Base-by-base conservation (phyloP, 2,888 invertebrate species). In the Autographa pulchrina region DNA sequence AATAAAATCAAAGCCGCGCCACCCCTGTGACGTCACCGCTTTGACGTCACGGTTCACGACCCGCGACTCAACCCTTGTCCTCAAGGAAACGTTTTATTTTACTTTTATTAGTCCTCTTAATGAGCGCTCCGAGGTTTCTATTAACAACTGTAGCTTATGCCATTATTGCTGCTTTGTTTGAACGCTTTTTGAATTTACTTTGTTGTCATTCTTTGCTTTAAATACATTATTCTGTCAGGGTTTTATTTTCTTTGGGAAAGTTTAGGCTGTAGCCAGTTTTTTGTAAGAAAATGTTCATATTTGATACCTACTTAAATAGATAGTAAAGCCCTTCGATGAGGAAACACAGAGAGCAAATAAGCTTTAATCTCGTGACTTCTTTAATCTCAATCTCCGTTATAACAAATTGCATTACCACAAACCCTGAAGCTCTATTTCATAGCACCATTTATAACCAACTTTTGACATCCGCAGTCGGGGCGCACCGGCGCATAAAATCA, bases 401-500 rank as follows among this genome's bases (percentile, higher is more conserved):
- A 48, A 0, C n/a, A 6, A 56, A 2, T 25, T 4, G 9, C 43
- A 32, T 48, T 41, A 62, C 62, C 61, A 35, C 61, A 63, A 71
- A 58, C 41, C 60, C 20, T 38, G 3, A 25, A 62, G 54, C 56
- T 20, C 58, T 77, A 38, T 20, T 9, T 56, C 72, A 72, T 62
- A 70, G 69, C 64, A 31, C 52, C 63, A 65, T 72, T 77, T 69
- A 64, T 75, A 68, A 43, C 14, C 54, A 79, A 77, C 72, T 79
- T 74, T 61, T 69, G 73, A 74, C 80, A 71, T 68, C 38, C 25
- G 62, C 64, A 64, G 66, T 68, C 52, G 8, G 43, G 35, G 31
- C 18, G 69, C 79, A 66, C n/a, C 69, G 73, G 58, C 60, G 82
- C 84, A 76, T 78, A 78, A 78, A 87, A 87, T 85, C 74, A 81